Percentiles rank a stretch among this genome's conserved stretches.
Conservation (phyloP, 2,797 vertebrate species). For the Typhlichthys subterraneus region DNA sequence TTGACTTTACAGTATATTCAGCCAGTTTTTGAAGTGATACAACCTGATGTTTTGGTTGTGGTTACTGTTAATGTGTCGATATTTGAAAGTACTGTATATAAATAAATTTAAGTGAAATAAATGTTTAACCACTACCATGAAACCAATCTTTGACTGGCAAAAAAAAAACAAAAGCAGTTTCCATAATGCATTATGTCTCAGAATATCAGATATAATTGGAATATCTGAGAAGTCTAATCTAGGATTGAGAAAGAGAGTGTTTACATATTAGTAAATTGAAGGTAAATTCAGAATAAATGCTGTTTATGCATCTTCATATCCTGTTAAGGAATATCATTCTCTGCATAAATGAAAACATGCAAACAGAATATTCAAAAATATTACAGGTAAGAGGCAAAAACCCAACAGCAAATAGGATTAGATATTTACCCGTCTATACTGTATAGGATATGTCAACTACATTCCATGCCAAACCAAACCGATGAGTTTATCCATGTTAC, state of each 20-base stretch:
- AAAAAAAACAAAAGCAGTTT: slow-evolving; percentile 32
- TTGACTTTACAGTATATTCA: slow-evolving; percentile 63
- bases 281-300: slow-evolving; percentile 21
- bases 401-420: neutral
- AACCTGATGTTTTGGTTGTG: slow-evolving; percentile 51
- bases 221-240: slow-evolving; percentile 6
- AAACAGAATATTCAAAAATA: neutral
- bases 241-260: slow-evolving; percentile 7
- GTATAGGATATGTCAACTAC: neutral
- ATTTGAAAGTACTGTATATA: no score
- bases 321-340: slow-evolving; percentile 46
- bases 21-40: slow-evolving; percentile 52
- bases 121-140: slow-evolving; percentile 25
- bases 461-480: neutral
- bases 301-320: slow-evolving; percentile 49
- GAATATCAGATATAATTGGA: slow-evolving; percentile 32
- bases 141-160: slow-evolving; percentile 27
- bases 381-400: neutral
- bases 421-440: neutral
- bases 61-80: slow-evolving; percentile 28
- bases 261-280: slow-evolving; percentile 12
- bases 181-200: slow-evolving; percentile 35
- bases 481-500: slow-evolving; percentile 2
- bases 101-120: no score
- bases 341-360: slow-evolving; percentile 31